These are phyloP conservation scores for Drosophila mulleri DNA, from an alignment of 2,888 invertebrate genomes.

Conservation along the genomic window DNA sequence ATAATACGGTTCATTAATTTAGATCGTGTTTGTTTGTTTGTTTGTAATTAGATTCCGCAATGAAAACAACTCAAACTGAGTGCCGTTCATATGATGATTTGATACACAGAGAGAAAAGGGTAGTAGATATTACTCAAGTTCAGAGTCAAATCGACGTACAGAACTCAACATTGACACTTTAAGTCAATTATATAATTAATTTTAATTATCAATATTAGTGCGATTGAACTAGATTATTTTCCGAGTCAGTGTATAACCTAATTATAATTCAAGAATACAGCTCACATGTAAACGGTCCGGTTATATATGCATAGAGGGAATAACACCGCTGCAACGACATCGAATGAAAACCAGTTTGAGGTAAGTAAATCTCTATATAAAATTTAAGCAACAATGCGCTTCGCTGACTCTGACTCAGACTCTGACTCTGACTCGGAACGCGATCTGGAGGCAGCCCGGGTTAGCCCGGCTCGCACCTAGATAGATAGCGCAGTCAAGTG, in stretches of 20 bases:
- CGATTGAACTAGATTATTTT: neutral
- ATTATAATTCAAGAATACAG: neutral
- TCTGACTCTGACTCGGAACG: neutral
- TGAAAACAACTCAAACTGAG: conserved; percentile 15
- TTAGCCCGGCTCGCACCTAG: conserved; percentile 3
- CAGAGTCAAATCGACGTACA: neutral
- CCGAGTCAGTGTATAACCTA: neutral
- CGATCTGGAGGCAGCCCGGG: conserved; percentile 7
- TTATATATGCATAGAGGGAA: neutral
- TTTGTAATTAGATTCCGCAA: conserved; percentile 5
- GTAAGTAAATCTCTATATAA: conserved; percentile 24
- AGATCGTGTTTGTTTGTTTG: neutral
- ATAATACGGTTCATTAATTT: conserved; percentile 21
- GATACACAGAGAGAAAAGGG: neutral
- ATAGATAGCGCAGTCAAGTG: conserved; percentile 45
- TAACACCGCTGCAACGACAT: conserved; percentile 7
- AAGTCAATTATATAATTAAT: neutral
- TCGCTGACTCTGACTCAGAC: conserved; percentile 42
- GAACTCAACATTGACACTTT: neutral
- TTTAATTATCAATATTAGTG: neutral
- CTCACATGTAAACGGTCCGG: conserved; percentile 1
- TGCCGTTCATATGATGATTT: conserved; percentile 16
- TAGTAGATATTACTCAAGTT: neutral
- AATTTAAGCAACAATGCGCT: conserved; percentile 39
- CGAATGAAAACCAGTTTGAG: conserved; percentile 50